Evolutionary conservation across 2,797 vertebrate genomes (phyloP).

Genomic region (Pantherophis vulpinus): DNA sequence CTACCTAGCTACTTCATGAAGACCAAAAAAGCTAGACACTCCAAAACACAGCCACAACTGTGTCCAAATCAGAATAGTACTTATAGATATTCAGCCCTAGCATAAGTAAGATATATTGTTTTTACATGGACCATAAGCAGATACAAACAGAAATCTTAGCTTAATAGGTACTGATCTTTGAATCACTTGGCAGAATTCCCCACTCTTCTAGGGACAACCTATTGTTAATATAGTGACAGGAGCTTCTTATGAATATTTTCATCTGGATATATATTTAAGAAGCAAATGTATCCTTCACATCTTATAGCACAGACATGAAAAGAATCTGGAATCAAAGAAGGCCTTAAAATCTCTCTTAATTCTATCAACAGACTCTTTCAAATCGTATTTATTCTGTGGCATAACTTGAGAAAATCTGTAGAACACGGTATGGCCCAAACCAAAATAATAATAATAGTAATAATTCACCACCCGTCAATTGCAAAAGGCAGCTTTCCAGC

Average conservation of each 20-base stretch:
- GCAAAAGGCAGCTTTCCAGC: too few relatives aligned
- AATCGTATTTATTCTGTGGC: not conserved
- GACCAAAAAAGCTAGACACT: not conserved
- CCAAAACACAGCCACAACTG: not conserved
- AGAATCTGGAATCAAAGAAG: not conserved
- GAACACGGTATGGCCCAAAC: not conserved
- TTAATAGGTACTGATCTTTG: not conserved
- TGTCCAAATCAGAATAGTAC: not conserved
- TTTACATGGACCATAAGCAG: not conserved
- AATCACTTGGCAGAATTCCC: not conserved
- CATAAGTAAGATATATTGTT: not conserved
- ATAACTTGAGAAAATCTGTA: not conserved
- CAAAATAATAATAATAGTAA: not conserved
- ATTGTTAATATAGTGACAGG: not conserved
- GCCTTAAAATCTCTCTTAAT: not conserved
- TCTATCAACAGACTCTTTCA: not conserved
- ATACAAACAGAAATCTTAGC: not conserved
- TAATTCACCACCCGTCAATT: not conserved
- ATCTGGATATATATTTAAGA: not conserved
- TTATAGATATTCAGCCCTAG: not conserved
- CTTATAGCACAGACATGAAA: not conserved
- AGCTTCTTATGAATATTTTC: not conserved
- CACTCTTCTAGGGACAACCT: too few relatives aligned
- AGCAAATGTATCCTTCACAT: not conserved
- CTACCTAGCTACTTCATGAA: not conserved